Conservation (phyloP, 2,888 invertebrate genomes). For the Melinopterus prodromus region DNA sequence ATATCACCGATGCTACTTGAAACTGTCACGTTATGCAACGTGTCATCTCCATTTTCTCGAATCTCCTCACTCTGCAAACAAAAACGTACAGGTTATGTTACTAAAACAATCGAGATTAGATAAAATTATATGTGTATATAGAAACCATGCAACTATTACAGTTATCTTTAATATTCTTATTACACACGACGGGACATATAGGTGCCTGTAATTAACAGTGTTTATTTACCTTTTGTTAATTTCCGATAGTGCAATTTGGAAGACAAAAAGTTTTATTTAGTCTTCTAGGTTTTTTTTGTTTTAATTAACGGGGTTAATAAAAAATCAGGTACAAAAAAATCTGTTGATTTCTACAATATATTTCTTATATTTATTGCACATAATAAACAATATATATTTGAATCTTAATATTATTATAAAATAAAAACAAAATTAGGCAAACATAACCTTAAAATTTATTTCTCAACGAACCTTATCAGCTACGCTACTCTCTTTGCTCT, state of each 20-base stretch:
- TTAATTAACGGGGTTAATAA: background rate
- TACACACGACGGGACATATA: background rate
- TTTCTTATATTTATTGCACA: background rate
- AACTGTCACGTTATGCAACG: constrained; percentile 61
- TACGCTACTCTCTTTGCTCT: constrained; percentile 60
- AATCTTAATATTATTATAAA: background rate
- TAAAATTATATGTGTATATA: background rate
- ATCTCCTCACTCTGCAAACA: constrained; percentile 53
- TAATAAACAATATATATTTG: background rate
- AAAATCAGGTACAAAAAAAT: background rate
- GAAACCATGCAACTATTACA: background rate
- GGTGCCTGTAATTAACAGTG: background rate
- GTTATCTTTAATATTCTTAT: background rate
- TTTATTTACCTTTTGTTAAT: background rate
- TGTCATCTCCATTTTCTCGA: constrained; percentile 64
- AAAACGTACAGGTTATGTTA: constrained; percentile 25
- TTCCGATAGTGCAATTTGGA: background rate
- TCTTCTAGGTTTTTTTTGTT: background rate
- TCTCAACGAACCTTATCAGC: constrained; percentile 55
- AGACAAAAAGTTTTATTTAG: background rate
- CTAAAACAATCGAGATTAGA: constrained; percentile 11
- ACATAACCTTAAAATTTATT: background rate
- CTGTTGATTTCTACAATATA: background rate
- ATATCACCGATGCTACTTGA: constrained; percentile 82
- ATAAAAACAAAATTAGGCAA: background rate